These are phyloP conservation scores for Coregonus sp. DNA, from an alignment of 2,797 vertebrate genomes.

Conservation along the genomic window DNA sequence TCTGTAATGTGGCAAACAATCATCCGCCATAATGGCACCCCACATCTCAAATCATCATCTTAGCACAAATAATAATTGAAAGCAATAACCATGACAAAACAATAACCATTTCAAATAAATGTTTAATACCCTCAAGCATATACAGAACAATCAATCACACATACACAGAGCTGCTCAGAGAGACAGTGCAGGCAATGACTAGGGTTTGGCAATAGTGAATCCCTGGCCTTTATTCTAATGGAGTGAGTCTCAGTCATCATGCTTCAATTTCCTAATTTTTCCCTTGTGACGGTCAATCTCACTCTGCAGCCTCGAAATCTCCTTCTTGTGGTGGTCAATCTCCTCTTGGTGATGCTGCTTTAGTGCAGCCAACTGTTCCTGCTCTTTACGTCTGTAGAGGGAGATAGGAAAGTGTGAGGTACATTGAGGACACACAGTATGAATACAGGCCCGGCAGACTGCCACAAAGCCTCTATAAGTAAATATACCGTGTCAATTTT, in stretches of 20 bases:
- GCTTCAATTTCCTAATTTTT: constrained; percentile 84
- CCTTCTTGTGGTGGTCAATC: constrained; percentile 86
- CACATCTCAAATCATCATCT: background rate
- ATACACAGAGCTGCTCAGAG: constrained; percentile 26
- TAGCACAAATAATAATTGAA: background rate
- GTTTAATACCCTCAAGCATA: constrained; percentile 61
- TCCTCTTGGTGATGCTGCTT: constrained; percentile 90
- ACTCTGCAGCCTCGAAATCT: constrained; percentile 89
- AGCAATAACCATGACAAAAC: constrained; percentile 27
- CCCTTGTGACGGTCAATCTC: constrained; percentile 92
- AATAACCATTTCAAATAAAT: background rate
- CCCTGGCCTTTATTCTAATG: background rate
- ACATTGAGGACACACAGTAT: background rate
- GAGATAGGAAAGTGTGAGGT: background rate
- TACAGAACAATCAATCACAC: constrained; percentile 44
- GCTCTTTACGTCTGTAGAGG: constrained; percentile 77
- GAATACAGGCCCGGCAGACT: background rate
- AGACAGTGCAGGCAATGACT: constrained; percentile 38
- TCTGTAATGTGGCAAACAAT: no score
- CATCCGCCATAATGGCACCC: no score
- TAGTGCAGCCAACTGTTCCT: constrained; percentile 82
- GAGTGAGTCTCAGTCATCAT: constrained; percentile 71
- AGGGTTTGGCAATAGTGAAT: constrained; percentile 19
- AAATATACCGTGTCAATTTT: no score
- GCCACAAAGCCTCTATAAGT: background rate